phyloP scores from a whole-genome alignment of 2,113 vertebrate species.

The Pantherophis guttatus region DNA sequence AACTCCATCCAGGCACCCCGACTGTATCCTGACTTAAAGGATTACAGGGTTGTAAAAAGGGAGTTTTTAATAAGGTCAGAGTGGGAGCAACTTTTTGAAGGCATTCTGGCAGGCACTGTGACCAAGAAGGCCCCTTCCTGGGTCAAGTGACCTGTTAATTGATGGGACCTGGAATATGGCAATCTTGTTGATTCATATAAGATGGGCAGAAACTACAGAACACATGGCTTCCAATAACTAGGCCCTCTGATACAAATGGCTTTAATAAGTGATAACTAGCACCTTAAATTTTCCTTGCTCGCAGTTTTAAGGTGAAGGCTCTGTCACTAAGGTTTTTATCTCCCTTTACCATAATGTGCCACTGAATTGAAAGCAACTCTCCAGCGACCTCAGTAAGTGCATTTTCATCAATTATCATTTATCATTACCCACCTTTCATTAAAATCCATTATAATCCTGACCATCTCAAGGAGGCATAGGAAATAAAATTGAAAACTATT shows the following conservation, averaged over 20 bases:
- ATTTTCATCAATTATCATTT: not conserved
- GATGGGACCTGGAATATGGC: not conserved
- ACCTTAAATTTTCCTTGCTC: not conserved
- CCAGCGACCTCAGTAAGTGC: not conserved
- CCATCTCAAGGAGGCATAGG: not conserved
- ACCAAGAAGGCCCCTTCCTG: not conserved
- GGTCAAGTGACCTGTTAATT: not conserved
- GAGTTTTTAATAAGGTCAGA: not conserved
- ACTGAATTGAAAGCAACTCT: not conserved
- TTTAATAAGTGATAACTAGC: not conserved
- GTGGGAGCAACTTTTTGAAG: not conserved
- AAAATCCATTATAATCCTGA: not conserved
- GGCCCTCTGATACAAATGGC: not conserved
- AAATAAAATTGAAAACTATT: not conserved
- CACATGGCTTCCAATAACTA: not conserved
- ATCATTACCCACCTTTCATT: not conserved
- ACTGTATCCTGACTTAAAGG: not conserved
- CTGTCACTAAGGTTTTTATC: not conserved
- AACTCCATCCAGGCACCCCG: not conserved
- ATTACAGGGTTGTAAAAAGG: not conserved
- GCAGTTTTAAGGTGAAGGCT: not conserved
- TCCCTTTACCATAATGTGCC: not conserved
- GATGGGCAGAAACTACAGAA: not conserved
- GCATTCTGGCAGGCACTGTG: not conserved
- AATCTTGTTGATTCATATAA: not conserved